Conservation (phyloP, 1,140 invertebrate species). For the Saccostrea glomerata region DNA sequence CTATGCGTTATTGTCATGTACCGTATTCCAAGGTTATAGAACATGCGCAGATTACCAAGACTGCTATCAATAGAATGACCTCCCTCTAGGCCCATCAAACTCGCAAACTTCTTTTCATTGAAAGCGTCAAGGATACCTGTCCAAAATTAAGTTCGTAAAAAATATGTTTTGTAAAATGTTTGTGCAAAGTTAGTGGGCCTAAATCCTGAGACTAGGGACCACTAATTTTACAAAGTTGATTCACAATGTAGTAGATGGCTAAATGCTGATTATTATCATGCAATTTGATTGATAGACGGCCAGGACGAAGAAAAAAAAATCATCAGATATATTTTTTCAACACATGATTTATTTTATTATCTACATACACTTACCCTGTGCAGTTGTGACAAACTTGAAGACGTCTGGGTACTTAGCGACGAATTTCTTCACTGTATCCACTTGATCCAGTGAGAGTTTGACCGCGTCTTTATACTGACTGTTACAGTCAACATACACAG, state of each 20-base stretch:
- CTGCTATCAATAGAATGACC: slow-evolving; percentile 89
- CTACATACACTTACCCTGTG: slow-evolving; percentile 82
- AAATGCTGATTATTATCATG: too few species aligned
- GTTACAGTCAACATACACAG: slow-evolving; percentile 90
- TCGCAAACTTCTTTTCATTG: slow-evolving; percentile 87
- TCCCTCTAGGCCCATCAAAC: slow-evolving; percentile 90
- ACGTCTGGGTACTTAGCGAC: slow-evolving; percentile 89
- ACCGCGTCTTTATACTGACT: slow-evolving; percentile 91
- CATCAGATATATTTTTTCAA: too few species aligned
- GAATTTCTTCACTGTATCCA: slow-evolving; percentile 91
- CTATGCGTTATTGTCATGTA: slow-evolving; percentile 90
- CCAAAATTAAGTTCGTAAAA: neutral
- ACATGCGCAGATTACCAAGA: slow-evolving; percentile 85
- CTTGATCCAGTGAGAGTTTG: slow-evolving; percentile 90
- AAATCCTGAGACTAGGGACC: too few species aligned
- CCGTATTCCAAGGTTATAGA: slow-evolving; percentile 87
- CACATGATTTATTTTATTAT: too few species aligned
- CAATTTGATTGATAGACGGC: too few species aligned
- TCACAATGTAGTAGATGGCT: too few species aligned
- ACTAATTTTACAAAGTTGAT: too few species aligned
- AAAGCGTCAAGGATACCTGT: slow-evolving; percentile 88
- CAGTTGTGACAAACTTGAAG: slow-evolving; percentile 88
- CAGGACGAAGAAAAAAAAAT: too few species aligned
- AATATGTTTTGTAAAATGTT: neutral
- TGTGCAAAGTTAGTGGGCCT: too few species aligned